phyloP scores from a whole-genome alignment of 2,797 vertebrate species.

The Channallabes apus region DNA sequence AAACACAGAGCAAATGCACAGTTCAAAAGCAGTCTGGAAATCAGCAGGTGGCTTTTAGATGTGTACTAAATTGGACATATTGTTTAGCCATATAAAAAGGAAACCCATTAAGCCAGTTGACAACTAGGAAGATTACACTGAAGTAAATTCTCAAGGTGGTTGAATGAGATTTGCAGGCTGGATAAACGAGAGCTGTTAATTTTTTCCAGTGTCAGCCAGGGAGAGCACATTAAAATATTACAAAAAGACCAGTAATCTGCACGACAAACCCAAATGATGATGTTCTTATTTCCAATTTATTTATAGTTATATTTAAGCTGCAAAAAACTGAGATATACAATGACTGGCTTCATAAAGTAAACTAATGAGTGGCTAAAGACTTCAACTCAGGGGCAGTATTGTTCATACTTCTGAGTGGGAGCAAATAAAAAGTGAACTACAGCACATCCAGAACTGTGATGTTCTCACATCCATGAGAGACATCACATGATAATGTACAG shows the following conservation, averaged over 20 bases:
- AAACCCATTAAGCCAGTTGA: background rate
- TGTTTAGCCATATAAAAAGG: background rate
- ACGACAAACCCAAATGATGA: no score
- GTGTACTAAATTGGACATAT: background rate
- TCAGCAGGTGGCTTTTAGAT: background rate
- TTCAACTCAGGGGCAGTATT: background rate
- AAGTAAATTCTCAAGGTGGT: background rate
- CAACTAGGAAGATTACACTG: background rate
- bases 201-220: background rate
- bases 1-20: background rate
- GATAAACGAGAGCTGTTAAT: background rate
- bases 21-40: background rate
- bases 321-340: background rate
- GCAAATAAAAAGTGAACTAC: background rate
- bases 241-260: background rate
- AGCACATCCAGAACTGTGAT: background rate
- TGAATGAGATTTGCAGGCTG: background rate
- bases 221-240: background rate
- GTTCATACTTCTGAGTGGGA: background rate
- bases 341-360: background rate
- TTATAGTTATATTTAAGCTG: background rate
- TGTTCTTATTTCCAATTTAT: background rate
- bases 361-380: background rate
- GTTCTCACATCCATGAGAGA: background rate
- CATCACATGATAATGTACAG: background rate